Evolutionary conservation across 2,113 vertebrate genomes (phyloP).

Genomic region (Calonectris borealis): DNA sequence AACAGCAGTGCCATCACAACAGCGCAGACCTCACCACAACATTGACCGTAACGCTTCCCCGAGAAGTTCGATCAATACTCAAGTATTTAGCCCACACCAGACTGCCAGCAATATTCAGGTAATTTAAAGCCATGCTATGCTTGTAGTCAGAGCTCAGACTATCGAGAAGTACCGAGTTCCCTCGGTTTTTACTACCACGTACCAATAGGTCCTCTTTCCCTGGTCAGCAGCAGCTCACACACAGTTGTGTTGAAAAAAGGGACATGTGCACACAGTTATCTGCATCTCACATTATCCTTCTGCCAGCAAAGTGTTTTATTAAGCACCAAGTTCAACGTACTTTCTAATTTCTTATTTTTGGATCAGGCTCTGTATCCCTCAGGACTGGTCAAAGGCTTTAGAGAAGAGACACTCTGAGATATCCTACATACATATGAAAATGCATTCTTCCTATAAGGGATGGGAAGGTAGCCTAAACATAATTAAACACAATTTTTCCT

Average conservation of each 20-base stretch:
- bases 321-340: not conserved
- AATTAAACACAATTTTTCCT: not conserved
- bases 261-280: rapidly evolving
- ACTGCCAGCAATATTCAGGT: not conserved
- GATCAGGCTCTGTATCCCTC: not conserved
- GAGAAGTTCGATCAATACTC: not conserved
- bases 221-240: not conserved
- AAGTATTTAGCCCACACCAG: not conserved
- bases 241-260: not conserved
- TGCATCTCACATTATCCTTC: not conserved
- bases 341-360: not conserved
- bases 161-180: not conserved
- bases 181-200: rapidly evolving
- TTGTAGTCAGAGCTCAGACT: not conserved
- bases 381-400: not conserved
- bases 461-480: not conserved
- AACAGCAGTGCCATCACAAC: not conserved
- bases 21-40: not conserved
- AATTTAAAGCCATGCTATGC: not conserved
- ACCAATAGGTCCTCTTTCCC: not conserved
- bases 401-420: rapidly evolving
- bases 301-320: not conserved
- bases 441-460: not conserved
- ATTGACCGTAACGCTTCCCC: rapidly evolving
- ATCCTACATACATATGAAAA: not conserved